A percentile compares a stretch with the other conserved stretches of the same genome.
phyloP scores from a whole-genome alignment of 2,113 vertebrate genomes.

The Gopherus flavomarginatus region DNA sequence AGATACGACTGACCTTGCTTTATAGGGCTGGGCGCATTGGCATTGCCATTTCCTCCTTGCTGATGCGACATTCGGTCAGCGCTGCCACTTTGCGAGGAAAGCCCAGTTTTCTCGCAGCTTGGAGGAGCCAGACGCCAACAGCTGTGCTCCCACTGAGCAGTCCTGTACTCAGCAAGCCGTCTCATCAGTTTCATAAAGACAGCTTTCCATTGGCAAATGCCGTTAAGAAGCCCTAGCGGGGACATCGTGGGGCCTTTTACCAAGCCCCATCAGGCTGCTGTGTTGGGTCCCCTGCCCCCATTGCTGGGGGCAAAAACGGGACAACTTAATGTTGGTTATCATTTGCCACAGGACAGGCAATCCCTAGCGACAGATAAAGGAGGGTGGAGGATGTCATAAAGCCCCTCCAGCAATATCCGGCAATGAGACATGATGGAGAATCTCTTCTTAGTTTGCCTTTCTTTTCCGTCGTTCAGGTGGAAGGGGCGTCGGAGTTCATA shows the following conservation, averaged over 20 bases:
- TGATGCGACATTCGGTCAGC: neutral
- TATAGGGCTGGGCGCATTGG: neutral
- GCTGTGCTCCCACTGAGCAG: neutral
- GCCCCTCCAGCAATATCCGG: neutral
- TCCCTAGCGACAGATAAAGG: accelerated
- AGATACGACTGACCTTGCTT: neutral
- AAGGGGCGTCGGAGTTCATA: conserved; percentile 84
- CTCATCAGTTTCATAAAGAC: neutral
- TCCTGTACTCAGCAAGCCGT: neutral
- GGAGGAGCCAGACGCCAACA: neutral
- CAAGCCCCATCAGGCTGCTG: neutral
- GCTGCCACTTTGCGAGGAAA: neutral
- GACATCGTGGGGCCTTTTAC: neutral
- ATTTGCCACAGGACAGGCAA: neutral
- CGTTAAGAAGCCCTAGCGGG: neutral
- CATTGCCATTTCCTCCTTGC: neutral
- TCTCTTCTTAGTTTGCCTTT: accelerated
- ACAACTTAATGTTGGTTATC: accelerated
- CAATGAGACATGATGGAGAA: neutral
- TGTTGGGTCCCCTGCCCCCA: neutral
- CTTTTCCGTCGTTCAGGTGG: conserved; percentile 76
- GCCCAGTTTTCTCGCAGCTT: neutral
- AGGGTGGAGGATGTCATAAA: neutral
- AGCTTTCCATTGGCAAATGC: neutral
- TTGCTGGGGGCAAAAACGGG: neutral